Evolutionary conservation across 1,140 invertebrate genomes (phyloP).

Genomic region (Whitmania pigra): DNA sequence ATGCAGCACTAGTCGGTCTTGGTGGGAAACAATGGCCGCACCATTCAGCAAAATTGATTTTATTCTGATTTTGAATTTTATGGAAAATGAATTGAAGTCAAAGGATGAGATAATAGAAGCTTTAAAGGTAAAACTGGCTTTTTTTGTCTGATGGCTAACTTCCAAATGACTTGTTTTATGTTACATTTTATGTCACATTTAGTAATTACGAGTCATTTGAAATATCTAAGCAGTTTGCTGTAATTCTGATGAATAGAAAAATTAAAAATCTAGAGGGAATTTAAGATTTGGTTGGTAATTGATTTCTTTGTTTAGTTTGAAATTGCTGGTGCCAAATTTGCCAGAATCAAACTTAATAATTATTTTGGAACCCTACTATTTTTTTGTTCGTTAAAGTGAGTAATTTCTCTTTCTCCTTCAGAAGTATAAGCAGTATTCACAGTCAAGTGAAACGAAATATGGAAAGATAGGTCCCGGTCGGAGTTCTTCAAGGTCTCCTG

Average conservation of each 20-base stretch:
- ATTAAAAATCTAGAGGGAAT: too few relatives aligned
- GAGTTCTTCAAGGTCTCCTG: neutral
- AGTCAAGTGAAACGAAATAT: conserved; percentile 5
- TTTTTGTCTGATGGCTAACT: neutral
- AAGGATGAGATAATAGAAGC: conserved; percentile 8
- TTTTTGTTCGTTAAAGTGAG: too few relatives aligned
- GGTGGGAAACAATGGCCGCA: neutral
- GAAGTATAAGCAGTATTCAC: neutral
- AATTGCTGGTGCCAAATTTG: too few relatives aligned
- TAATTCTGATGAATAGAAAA: too few relatives aligned
- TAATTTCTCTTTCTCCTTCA: neutral
- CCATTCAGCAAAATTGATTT: conserved; percentile 12
- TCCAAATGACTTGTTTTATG: neutral
- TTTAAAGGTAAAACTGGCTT: neutral
- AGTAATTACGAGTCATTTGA: too few relatives aligned
- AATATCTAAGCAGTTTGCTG: too few relatives aligned
- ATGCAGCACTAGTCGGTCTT: too few relatives aligned
- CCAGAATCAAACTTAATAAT: too few relatives aligned
- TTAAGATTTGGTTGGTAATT: too few relatives aligned
- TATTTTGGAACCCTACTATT: too few relatives aligned
- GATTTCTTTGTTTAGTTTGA: too few relatives aligned
- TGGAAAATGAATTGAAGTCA: conserved; percentile 9
- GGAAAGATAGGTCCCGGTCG: conserved; percentile 5
- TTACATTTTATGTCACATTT: too few relatives aligned
- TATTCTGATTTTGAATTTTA: conserved; percentile 12